Conservation (phyloP, 2,113 vertebrate species). For the Arvicanthis niloticus region DNA sequence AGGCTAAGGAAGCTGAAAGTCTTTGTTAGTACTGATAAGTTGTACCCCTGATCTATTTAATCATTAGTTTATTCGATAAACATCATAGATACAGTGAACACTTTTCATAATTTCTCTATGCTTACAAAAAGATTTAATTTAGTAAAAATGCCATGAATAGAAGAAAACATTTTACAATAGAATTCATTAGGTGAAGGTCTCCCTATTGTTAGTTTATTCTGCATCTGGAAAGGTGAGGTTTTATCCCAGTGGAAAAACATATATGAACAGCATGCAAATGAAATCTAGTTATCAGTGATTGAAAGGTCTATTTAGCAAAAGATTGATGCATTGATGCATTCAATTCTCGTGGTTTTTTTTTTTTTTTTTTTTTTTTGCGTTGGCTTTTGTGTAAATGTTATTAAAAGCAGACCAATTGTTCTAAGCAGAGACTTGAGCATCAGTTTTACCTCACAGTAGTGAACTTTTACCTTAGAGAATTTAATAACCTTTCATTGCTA, state of each 20-base stretch:
- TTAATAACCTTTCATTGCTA: background rate
- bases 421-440: background rate
- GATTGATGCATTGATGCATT: too few relatives aligned
- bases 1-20: background rate
- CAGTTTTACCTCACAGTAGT: background rate
- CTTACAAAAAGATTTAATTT: background rate
- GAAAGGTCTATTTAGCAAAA: background rate
- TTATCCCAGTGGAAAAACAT: background rate
- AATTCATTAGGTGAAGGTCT: background rate
- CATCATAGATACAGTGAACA: background rate
- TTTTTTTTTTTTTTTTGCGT: background rate
- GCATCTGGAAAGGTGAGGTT: background rate
- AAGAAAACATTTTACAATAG: background rate
- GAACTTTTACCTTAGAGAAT: background rate
- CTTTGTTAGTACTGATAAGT: background rate
- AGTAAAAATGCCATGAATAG: background rate
- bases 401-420: background rate
- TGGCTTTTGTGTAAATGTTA: background rate
- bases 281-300: background rate
- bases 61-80: background rate
- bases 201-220: background rate
- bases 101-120: too few relatives aligned
- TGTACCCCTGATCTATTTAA: background rate
- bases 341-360: background rate
- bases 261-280: background rate